Percentiles rank a stretch among this genome's conserved stretches.
These are phyloP conservation scores for Cremastinae sp. DNA, from an alignment of 2,888 invertebrate genomes.

Conservation along the genomic window DNA sequence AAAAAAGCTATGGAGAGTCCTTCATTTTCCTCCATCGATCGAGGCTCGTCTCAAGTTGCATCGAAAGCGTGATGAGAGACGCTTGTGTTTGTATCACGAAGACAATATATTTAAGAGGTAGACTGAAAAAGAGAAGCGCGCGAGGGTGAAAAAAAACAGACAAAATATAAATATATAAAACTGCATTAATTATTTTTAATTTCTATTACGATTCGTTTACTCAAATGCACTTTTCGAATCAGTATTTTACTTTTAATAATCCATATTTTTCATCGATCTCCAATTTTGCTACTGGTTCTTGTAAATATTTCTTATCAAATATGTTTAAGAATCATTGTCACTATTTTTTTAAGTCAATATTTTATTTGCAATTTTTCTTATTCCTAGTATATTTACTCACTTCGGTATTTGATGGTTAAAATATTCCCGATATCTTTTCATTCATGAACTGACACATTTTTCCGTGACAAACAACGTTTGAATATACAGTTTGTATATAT, in stretches of 20 bases:
- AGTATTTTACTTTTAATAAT: too few species aligned
- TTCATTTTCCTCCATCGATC: constrained; percentile 16
- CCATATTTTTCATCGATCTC: too few species aligned
- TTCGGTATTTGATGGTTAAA: too few species aligned
- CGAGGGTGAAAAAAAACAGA: not conserved
- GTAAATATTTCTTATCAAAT: too few species aligned
- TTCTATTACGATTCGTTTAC: constrained; percentile 35
- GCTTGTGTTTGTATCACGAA: not conserved
- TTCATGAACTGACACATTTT: not conserved
- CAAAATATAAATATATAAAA: not conserved
- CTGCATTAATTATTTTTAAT: not conserved
- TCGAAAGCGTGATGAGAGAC: not conserved
- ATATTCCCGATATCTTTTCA: constrained; percentile 6
- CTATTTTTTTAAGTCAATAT: too few species aligned
- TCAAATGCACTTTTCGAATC: too few species aligned
- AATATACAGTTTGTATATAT: not conserved
- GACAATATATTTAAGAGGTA: constrained; percentile 6
- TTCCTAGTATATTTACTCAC: too few species aligned
- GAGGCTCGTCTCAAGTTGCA: constrained; percentile 2
- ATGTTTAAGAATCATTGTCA: too few species aligned
- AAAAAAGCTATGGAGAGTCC: not conserved
- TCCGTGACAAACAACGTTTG: constrained; percentile 32
- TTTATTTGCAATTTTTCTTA: too few species aligned
- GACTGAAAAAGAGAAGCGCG: constrained; percentile 13
- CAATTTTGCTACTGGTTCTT: too few species aligned